Evolutionary conservation across 2,113 vertebrate genomes (phyloP), one percentile per base, ranked within the genome.

Genomic region (Zapus hudsonius): DNA sequence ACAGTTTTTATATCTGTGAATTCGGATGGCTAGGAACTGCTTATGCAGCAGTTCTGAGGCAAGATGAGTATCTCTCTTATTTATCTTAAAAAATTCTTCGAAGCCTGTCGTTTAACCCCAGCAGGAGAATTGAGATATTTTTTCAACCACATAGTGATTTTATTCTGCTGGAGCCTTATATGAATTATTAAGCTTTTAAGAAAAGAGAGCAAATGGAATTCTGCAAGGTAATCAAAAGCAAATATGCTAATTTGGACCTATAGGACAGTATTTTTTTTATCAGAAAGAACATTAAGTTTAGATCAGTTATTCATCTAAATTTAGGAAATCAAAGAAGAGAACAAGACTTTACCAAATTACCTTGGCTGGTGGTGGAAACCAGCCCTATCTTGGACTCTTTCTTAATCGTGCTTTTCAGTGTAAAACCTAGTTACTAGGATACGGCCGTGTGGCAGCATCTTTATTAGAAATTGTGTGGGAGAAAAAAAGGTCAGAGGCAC

Each of bases 381-480:
- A 33, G 87, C 8, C 0, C 61, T 93, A 72, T 95, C 23, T 86
- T 94, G 84, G 84, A 95, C 38, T 95, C 44, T 96, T 95, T 91
- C 82, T 96, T 95, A 96, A 96, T 89, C 69, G 29, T 72, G 38
- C 94, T 97, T 96, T 91, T 80, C 57, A 76, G 89, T 80, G 27
- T 96, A 96, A 93, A 79, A 95, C 57, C 84, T 95, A 57, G 61
- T 89, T 95, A 97, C 96, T 97, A 92, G 95, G 78, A 94, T 85
- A 93, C 38, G 27, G 57, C 66, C 23, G 7, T 86, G 64, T 96
- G 91, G 91, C 92, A 95, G 40, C 87, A 75, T 96, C 76, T 97
- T 95, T 63, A 84, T 96, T 94, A 97, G 89, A 96, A 97, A 96
- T 93, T 67, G 61, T 81, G 67, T 87, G 91, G 94, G 91, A 96